phyloP scores from a whole-genome alignment of 2,888 invertebrate species.

The Andrena camellia region DNA sequence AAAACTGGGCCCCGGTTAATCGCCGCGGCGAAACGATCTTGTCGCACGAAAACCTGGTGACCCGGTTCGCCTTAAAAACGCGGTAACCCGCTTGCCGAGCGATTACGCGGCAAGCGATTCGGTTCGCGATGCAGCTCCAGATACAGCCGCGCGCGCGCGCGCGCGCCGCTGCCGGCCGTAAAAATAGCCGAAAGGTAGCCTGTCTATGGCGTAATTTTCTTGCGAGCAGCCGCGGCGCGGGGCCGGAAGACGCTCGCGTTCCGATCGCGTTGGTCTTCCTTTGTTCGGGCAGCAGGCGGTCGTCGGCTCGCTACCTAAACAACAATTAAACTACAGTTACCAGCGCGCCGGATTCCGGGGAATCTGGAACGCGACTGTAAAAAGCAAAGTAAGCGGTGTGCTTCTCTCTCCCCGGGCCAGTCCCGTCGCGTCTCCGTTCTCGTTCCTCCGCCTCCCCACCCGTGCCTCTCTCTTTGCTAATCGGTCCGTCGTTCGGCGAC shows the following conservation, averaged over 20 bases:
- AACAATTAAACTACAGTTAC: slow-evolving; percentile 81
- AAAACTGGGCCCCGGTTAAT: background rate
- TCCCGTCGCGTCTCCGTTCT: slow-evolving; percentile 54
- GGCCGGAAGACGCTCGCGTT: slow-evolving; percentile 53
- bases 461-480: slow-evolving; percentile 27
- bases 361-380: slow-evolving; percentile 81
- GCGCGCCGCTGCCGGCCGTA: background rate
- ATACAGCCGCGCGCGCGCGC: no score
- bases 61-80: slow-evolving; percentile 9
- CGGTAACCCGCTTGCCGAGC: slow-evolving; percentile 5
- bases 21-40: background rate
- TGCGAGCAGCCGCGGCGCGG: background rate
- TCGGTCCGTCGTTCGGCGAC: slow-evolving; percentile 8
- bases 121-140: background rate
- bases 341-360: slow-evolving; percentile 77
- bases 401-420: slow-evolving; percentile 47
- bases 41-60: slow-evolving; percentile 18
- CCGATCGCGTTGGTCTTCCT: slow-evolving; percentile 43
- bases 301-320: slow-evolving; percentile 68
- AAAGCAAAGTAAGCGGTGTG: slow-evolving; percentile 78
- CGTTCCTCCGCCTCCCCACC: slow-evolving; percentile 41
- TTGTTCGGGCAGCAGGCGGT: slow-evolving; percentile 21
- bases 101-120: background rate
- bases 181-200: background rate
- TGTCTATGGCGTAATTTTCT: background rate